Percentiles rank a stretch among this genome's conserved stretches.
phyloP scores from a whole-genome alignment of 2,797 vertebrate genomes.

The Spatula clypeata region DNA sequence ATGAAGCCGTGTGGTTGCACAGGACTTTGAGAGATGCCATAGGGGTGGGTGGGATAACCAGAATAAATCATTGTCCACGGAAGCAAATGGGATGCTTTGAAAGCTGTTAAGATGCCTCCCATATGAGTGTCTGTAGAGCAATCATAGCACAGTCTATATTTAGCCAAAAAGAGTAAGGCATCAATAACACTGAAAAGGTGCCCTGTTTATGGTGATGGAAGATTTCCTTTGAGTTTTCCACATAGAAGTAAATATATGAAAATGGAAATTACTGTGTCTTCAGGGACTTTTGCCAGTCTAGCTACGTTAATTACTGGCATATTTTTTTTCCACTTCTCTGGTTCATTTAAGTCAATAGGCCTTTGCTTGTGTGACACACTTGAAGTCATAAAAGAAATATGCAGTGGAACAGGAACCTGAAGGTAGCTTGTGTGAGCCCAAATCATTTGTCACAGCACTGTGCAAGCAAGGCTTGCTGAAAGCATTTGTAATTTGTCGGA shows the following conservation, averaged over 20 bases:
- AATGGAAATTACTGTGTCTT: background rate
- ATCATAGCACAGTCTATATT: background rate
- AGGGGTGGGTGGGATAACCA: background rate
- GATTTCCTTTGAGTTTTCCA: background rate
- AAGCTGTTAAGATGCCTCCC: background rate
- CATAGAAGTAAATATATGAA: background rate
- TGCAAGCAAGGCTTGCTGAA: rapidly evolving
- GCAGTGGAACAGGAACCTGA: background rate
- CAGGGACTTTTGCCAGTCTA: background rate
- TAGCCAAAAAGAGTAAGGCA: background rate
- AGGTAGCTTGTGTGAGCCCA: rapidly evolving
- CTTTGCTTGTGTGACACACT: background rate
- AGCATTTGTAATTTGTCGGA: background rate
- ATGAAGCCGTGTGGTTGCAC: rapidly evolving
- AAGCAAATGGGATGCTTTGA: background rate
- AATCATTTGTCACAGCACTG: background rate
- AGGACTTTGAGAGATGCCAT: rapidly evolving
- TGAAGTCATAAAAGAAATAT: background rate
- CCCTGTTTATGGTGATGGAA: background rate
- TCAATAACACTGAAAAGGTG: background rate
- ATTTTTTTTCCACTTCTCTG: background rate
- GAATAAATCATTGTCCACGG: background rate
- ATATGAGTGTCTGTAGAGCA: background rate
- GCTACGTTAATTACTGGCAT: background rate
- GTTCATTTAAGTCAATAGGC: background rate